phyloP scores from a whole-genome alignment of 2,113 vertebrate genomes.

The Elephas maximus region DNA sequence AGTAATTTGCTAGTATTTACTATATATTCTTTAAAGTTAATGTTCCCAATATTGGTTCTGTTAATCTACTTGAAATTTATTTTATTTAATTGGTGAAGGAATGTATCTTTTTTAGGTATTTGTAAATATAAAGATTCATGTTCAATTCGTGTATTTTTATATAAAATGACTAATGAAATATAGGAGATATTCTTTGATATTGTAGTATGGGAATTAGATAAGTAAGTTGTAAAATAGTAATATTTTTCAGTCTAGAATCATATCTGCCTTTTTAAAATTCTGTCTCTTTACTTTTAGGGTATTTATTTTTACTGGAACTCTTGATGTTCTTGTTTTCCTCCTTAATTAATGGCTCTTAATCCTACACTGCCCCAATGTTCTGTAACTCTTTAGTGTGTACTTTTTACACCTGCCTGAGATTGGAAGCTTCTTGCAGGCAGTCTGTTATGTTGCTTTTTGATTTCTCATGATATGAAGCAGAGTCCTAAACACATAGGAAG shows the following conservation, averaged over 20 bases:
- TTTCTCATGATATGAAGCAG: constrained; percentile 10
- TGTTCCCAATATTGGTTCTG: not conserved
- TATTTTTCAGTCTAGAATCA: constrained; percentile 40
- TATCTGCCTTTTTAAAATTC: constrained; percentile 2
- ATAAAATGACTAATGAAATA: constrained; percentile 34
- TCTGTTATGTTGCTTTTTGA: not conserved
- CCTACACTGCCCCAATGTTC: not conserved
- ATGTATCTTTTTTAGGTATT: not conserved
- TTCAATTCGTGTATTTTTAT: constrained; percentile 35
- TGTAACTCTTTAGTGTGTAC: not conserved
- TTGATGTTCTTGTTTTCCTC: constrained; percentile 1
- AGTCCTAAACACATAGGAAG: not conserved
- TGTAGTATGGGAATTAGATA: not conserved
- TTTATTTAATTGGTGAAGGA: constrained; percentile 25
- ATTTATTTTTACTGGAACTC: not conserved
- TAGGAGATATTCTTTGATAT: not conserved
- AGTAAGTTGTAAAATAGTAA: not conserved
- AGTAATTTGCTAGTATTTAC: not conserved
- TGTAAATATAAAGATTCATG: not conserved
- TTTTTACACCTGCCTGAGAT: not conserved
- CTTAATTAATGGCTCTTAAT: constrained; percentile 1
- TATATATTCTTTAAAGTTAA: not conserved
- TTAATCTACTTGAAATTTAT: constrained; percentile 26
- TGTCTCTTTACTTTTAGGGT: not conserved
- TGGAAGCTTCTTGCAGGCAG: not conserved